Evolutionary conservation across 2,113 vertebrate genomes (phyloP), one percentile per base, ranked within the genome.

Genomic region (Lagopus muta): DNA sequence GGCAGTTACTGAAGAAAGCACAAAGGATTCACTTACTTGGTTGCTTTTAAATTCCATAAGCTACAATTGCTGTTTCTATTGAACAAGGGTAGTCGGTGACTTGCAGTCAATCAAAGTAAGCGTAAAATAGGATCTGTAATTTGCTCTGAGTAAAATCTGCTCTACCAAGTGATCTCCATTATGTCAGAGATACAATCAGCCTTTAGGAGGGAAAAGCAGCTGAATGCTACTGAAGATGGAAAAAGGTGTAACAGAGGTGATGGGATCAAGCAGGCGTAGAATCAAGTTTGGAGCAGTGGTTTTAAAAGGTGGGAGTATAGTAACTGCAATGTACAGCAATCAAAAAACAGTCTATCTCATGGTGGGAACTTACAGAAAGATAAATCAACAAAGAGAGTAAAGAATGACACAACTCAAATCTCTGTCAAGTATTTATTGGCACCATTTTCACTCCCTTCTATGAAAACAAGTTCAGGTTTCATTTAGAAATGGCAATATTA

Each of bases 21-120:
- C 85, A 92, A 43, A 75, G 48, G 79, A 91, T 92, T 88, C 85
- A 90, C 61, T 94, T 57, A 43, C 57, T 8, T 67, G 61, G 72
- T 55, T 75, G 34, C 82, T 89, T 92, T 94, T 82, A 86, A 91
- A 94, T 84, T 91, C 76, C 40, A n/a, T 69, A 86, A 94, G 36
- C 76, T 86, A 72, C 92, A 94, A 88, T n/a, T 88, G 85, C 79
- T n/a, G 48, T 91, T 94, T 86, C 93, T 62, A 15, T 30, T 54
- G 79, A 94, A 91, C 40, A 70, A 72, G 65, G n/a, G 69, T 82
- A 94, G 75, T 62, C 82, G 69, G 75, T 55, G 88, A 75, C 79
- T 77, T 65, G 50, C 65, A 95, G 70, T 69, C 79, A 71, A 17
- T 86, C 78, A 69, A 81, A 66, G 85, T 75, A 86, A 88, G 65